These are phyloP conservation scores for Drosophila mercatorum DNA, from an alignment of 2,888 invertebrate species.

Conservation along the genomic window DNA sequence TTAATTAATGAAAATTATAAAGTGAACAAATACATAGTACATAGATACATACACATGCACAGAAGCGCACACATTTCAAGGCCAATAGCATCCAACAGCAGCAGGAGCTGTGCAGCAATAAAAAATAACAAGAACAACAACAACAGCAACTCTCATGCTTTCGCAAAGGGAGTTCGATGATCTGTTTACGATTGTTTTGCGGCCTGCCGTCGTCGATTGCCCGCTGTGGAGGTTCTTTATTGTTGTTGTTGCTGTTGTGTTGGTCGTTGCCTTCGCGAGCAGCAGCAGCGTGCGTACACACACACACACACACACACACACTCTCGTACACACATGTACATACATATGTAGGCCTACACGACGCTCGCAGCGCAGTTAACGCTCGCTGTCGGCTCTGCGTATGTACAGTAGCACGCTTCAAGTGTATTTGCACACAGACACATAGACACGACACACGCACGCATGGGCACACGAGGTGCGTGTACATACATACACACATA, in stretches of 20 bases:
- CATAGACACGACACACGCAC: slow-evolving; percentile 14
- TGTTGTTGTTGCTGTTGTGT: slow-evolving; percentile 43
- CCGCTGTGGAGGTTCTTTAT: slow-evolving; percentile 25
- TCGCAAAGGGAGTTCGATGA: slow-evolving; percentile 80
- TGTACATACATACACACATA: not conserved
- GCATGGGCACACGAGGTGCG: not conserved
- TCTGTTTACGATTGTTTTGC: slow-evolving; percentile 82
- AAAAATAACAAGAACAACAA: slow-evolving; percentile 1
- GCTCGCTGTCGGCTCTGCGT: slow-evolving; percentile 48
- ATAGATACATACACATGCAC: not conserved
- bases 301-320: not conserved
- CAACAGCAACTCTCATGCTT: slow-evolving; percentile 21
- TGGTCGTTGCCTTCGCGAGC: slow-evolving; percentile 68
- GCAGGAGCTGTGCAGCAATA: slow-evolving; percentile 23
- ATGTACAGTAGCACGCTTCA: slow-evolving; percentile 76
- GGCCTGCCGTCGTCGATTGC: slow-evolving; percentile 37
- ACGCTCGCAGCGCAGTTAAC: slow-evolving; percentile 31
- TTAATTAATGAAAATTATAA: slow-evolving; percentile 75
- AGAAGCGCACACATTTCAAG: slow-evolving; percentile 58
- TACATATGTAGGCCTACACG: slow-evolving; percentile 37
- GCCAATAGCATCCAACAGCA: slow-evolving; percentile 52
- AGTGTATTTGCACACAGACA: slow-evolving; percentile 68
- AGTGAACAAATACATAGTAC: slow-evolving; percentile 40
- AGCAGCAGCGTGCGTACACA: slow-evolving; percentile 12
- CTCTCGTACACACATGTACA: not conserved